Percentiles rank a stretch among this genome's conserved stretches.
Conservation (phyloP, 2,797 vertebrate genomes). For the Scyliorhinus canicula region DNA sequence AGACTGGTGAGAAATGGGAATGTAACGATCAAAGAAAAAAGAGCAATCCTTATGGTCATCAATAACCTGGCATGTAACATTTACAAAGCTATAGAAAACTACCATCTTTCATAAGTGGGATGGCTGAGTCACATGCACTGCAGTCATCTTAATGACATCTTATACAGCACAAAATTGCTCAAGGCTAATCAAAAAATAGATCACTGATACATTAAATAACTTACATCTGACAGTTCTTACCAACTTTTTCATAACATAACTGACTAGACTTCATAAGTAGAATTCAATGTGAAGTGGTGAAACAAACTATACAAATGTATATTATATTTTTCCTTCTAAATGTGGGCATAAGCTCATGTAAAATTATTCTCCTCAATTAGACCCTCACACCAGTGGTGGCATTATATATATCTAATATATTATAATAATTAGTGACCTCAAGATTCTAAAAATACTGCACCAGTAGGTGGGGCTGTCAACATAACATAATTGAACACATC, state of each 20-base stretch:
- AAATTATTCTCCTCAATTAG: not conserved
- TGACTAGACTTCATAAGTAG: not conserved
- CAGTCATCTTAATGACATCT: not conserved
- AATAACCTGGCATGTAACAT: not conserved
- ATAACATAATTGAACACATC: not conserved
- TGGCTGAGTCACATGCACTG: not conserved
- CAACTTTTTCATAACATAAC: not conserved
- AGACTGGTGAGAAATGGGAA: not conserved
- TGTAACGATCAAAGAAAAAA: not conserved
- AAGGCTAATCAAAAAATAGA: not conserved
- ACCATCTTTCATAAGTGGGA: not conserved
- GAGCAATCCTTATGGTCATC: not conserved
- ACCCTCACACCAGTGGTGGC: not conserved
- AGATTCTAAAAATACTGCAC: not conserved
- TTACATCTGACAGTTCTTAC: not conserved
- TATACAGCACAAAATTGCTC: not conserved
- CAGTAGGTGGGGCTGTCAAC: constrained; percentile 17
- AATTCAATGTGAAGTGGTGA: not conserved
- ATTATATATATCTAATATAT: not conserved
- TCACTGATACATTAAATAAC: not conserved
- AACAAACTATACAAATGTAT: not conserved
- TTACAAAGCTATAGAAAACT: not conserved
- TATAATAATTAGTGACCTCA: not conserved
- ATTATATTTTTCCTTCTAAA: not conserved
- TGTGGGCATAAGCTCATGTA: not conserved